Evolutionary conservation across 2,797 vertebrate genomes (phyloP), one percentile per base, ranked within the genome.

Genomic region (Scarus forsteni): DNA sequence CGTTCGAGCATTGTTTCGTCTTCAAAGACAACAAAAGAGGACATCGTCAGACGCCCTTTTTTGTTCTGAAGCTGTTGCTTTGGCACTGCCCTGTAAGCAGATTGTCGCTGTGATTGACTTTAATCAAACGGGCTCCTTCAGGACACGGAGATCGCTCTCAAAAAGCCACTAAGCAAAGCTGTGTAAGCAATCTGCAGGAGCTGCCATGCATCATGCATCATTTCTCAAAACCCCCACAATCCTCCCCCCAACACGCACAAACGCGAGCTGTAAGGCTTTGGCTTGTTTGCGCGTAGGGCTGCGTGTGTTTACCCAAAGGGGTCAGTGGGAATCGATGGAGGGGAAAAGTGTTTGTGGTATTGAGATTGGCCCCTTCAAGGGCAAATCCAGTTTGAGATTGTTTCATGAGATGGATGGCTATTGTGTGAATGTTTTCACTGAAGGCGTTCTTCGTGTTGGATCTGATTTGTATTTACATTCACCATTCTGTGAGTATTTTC

Each of bases 61-160:
- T 60, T 15, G 52, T 55, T 53, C 14, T 19, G 27, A 49, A 42
- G 73, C 65, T 44, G 67, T 72, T 52, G 58, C 66, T 1, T 39
- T 53, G 68, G 67, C 64, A 14, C 79, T 65, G 77, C 85, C 59
- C 45, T 16, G 81, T 91, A 86, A 89, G 87, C 85, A 79, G 53
- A 18, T 69, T 81, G 90, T 90, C 91, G 81, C 73, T 0, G 55
- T 87, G 89, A 94, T 83, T 82, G 92, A 92, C 88, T 89, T 67
- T 74, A 85, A 92, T 92, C 89, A 87, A 87, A 92, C 60, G 69
- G 63, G 75, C 82, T 80, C 78, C 79, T 84, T 82, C 48, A 81
- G 79, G 83, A 87, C 45, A 38, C 58, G 43, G 36, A 45, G 58
- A 88, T 64, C 18, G 56, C 67, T 88, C 76, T 75, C 60, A 60